A percentile compares a stretch with the other conserved stretches of the same genome.
These are phyloP conservation scores for Mirounga angustirostris DNA, from an alignment of 2,113 vertebrate genomes.

Conservation along the genomic window DNA sequence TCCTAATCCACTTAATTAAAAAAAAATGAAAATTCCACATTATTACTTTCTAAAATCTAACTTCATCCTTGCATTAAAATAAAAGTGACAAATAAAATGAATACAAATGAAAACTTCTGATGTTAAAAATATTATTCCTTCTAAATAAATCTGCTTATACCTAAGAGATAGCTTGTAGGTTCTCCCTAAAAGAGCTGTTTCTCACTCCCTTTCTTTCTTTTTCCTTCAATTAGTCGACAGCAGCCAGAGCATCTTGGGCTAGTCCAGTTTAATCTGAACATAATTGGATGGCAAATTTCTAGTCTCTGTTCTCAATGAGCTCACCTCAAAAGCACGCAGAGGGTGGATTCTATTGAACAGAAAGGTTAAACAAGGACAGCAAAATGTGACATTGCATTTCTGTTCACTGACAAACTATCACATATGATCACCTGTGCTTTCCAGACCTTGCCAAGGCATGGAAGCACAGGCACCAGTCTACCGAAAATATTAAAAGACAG, in stretches of 20 bases:
- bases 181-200: constrained; percentile 31
- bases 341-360: constrained; percentile 28
- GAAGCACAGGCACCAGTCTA: background rate
- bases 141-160: constrained; percentile 46
- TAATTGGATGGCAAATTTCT: constrained; percentile 61
- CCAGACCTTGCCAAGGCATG: constrained; percentile 36
- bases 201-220: constrained; percentile 39
- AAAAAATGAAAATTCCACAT: background rate
- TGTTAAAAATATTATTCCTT: constrained; percentile 42
- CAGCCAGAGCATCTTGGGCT: constrained; percentile 32
- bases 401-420: background rate
- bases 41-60: constrained; percentile 44
- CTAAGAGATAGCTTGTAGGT: background rate
- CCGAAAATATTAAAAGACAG: background rate
- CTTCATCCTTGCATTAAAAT: background rate
- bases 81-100: constrained; percentile 11
- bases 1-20: constrained; percentile 54
- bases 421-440: background rate
- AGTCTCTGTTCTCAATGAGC: constrained; percentile 58
- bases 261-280: constrained; percentile 52
- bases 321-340: constrained; percentile 51
- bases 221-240: constrained; percentile 51
- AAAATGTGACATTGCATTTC: background rate
- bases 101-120: constrained; percentile 43
- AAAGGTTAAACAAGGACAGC: constrained; percentile 10